Conservation (phyloP, 2,113 vertebrate genomes). For the Barbus barbus region DNA sequence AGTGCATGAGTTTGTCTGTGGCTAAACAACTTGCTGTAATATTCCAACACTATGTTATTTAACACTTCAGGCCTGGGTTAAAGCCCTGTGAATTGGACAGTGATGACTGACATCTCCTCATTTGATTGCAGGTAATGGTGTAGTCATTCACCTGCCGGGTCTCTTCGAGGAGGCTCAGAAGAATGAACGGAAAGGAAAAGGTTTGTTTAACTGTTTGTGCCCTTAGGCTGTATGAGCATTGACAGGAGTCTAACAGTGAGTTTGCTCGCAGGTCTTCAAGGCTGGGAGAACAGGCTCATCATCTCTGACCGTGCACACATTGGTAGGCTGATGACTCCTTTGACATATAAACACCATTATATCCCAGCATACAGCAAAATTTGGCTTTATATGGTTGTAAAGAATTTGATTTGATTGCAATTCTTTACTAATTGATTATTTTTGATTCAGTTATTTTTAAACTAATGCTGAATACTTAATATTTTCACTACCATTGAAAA, state of each 20-base stretch:
- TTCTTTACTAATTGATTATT: background rate
- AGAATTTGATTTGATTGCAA: background rate
- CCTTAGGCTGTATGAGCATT: background rate
- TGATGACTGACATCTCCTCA: background rate
- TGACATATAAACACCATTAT: background rate
- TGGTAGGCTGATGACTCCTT: conserved; percentile 75
- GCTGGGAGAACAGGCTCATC: conserved; percentile 92
- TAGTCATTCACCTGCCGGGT: conserved; percentile 96
- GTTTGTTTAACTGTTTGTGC: conserved; percentile 68
- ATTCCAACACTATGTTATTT: background rate
- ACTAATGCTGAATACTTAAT: background rate
- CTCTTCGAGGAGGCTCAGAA: conserved; percentile 97
- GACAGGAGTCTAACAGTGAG: conserved; percentile 3
- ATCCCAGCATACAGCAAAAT: background rate
- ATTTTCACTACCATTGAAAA: background rate
- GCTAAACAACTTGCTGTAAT: background rate
- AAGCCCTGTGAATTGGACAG: background rate
- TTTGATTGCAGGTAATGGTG: conserved; percentile 86
- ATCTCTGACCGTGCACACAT: conserved; percentile 99
- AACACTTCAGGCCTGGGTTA: background rate
- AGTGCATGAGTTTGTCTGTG: background rate
- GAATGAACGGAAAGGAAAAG: conserved; percentile 91
- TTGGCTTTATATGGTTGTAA: background rate
- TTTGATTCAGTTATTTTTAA: no score
- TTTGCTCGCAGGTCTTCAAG: conserved; percentile 83